Conservation (phyloP, 2,888 invertebrate species). For the Eledone cirrhosa region DNA sequence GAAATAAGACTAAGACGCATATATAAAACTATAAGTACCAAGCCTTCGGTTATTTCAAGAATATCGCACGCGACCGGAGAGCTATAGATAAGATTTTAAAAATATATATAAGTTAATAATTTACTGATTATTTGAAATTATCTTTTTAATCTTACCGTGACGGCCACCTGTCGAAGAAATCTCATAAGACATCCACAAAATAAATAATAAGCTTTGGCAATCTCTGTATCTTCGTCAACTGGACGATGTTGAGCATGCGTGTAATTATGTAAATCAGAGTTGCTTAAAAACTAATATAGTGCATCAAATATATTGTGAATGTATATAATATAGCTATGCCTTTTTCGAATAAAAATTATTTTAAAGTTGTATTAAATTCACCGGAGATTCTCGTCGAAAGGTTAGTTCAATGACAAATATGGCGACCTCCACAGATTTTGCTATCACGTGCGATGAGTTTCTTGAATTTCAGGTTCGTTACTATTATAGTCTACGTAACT, state of each 20-base stretch:
- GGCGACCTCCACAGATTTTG: slow-evolving; percentile 50
- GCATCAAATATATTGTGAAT: too few species aligned
- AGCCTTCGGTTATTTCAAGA: too few species aligned
- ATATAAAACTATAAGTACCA: too few species aligned
- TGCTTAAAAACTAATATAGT: too few species aligned
- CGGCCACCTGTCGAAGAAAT: slow-evolving; percentile 27
- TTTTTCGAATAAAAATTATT: background rate
- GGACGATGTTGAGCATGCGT: slow-evolving; percentile 12
- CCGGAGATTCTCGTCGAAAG: background rate
- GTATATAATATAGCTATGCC: too few species aligned
- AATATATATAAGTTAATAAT: too few species aligned
- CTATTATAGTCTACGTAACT: background rate
- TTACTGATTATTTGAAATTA: too few species aligned
- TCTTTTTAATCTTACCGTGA: slow-evolving; percentile 10
- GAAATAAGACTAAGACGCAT: too few species aligned
- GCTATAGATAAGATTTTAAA: too few species aligned
- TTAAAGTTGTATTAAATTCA: background rate
- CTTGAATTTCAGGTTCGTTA: slow-evolving; percentile 51
- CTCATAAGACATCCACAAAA: slow-evolving; percentile 26
- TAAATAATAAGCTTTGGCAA: slow-evolving; percentile 24
- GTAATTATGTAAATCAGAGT: background rate
- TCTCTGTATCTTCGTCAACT: background rate
- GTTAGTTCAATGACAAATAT: slow-evolving; percentile 40
- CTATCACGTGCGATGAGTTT: slow-evolving; percentile 45
- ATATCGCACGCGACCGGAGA: too few species aligned